Conservation (phyloP, 2,888 invertebrate genomes). For the Lymantria dispar region DNA sequence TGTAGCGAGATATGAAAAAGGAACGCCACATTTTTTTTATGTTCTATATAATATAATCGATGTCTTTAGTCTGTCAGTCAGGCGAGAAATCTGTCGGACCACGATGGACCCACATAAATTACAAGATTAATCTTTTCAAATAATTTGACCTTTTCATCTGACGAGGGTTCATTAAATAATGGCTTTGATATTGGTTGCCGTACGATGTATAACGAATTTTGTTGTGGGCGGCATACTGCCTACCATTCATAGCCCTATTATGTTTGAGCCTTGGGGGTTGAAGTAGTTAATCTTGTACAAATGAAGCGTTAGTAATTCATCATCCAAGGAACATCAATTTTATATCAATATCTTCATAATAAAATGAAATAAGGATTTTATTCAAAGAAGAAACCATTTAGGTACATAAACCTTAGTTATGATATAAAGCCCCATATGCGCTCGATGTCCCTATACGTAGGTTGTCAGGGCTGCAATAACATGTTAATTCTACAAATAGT, state of each 20-base stretch:
- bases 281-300: slow-evolving; percentile 16
- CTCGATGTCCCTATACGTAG: too few species aligned
- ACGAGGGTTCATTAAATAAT: slow-evolving; percentile 83
- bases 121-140: slow-evolving; percentile 81
- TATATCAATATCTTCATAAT: background rate
- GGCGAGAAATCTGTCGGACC: slow-evolving; percentile 68
- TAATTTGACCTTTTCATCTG: slow-evolving; percentile 82
- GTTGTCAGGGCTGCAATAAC: too few species aligned
- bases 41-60: slow-evolving; percentile 63
- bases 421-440: too few species aligned
- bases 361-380: background rate
- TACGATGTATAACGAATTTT: slow-evolving; percentile 77
- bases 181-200: slow-evolving; percentile 74
- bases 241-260: slow-evolving; percentile 42
- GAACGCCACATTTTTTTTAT: slow-evolving; percentile 36
- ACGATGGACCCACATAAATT: slow-evolving; percentile 75
- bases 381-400: background rate
- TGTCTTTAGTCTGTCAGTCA: slow-evolving; percentile 63
- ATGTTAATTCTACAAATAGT: too few species aligned
- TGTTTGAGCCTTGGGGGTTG: slow-evolving; percentile 28
- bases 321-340: slow-evolving; percentile 4
- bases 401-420: too few species aligned
- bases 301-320: slow-evolving; percentile 6
- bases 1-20: slow-evolving; percentile 7
- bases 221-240: slow-evolving; percentile 57